Evolutionary conservation across 2,113 vertebrate genomes (phyloP), one percentile per base, ranked within the genome.

Genomic region (Cryptotis parvus): DNA sequence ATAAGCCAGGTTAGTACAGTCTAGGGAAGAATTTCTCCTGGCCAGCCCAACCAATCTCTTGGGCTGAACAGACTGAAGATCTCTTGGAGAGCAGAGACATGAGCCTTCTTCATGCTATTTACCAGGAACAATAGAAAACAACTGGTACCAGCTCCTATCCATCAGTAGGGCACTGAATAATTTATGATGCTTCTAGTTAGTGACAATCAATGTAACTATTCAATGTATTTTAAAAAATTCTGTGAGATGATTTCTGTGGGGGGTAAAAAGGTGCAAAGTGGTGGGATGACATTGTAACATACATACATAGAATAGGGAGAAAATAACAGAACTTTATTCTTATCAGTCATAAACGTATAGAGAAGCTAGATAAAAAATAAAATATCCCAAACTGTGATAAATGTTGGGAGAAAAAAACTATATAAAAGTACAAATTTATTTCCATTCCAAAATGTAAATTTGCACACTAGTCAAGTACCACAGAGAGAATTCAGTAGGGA

Each of bases 251-350:
- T n/a, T n/a, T n/a, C n/a, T n/a, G n/a, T n/a, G n/a, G n/a, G n/a
- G n/a, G n/a, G n/a, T 65, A 18, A 65, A 29, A 10, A 26, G 11
- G 1, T 11, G 4, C 9, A 68, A n/a, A 68, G 14, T 1, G 14
- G 10, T 29, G 16, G 52, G 52, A 29, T 65, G 29, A 11, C 61
- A 29, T 65, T 65, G 6, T 29, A 68, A 68, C 31, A n/a, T 11
- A 68, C 4, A 15, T 14, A 68, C 2, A 78, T 2, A 55, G 77
- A 77, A 49, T 90, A 70, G 65, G 81, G 15, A 16, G 55, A 8
- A 70, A 92, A 76, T n/a, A 91, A 79, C 80, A 93, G 22, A 86
- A 55, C 12, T 63, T 26, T 79, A 37, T 84, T 90, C 9, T 89
- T 84, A 72, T 78, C 82, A 66, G 35, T 74, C 83, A 7, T 31